A percentile compares a stretch with the other conserved stretches of the same genome.
Evolutionary conservation across 2,888 invertebrate genomes (phyloP).

Genomic region (Melanotus villosus): DNA sequence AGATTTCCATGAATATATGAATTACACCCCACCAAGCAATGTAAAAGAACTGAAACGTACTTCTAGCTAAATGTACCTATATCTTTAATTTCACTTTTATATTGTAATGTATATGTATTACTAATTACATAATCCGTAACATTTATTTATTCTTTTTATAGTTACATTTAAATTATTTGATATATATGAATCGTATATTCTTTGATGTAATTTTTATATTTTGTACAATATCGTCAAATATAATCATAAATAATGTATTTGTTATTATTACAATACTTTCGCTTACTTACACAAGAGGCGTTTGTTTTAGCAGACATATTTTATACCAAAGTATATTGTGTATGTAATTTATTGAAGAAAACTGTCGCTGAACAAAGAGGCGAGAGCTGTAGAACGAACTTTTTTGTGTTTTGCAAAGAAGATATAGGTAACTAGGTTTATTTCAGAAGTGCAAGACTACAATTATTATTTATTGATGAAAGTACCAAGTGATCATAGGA

Average conservation of each 20-base stretch:
- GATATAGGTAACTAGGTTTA: no score
- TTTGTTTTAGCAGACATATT: no score
- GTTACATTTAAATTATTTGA: constrained; percentile 39
- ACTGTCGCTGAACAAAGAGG: no score
- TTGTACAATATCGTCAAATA: constrained; percentile 31
- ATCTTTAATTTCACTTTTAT: constrained; percentile 32
- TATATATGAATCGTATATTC: constrained; percentile 29
- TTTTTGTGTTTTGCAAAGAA: no score
- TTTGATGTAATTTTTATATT: constrained; percentile 39
- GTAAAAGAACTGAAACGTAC: constrained; percentile 6
- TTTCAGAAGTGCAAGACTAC: no score
- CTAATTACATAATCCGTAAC: not conserved
- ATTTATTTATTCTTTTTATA: constrained; percentile 44
- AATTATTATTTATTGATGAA: no score
- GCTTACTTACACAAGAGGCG: no score
- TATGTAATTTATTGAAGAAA: no score
- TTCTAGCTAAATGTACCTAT: constrained; percentile 20
- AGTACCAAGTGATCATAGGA: no score
- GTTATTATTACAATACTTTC: not conserved
- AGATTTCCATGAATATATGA: constrained; percentile 61
- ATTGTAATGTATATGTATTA: constrained; percentile 41
- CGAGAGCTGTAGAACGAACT: no score
- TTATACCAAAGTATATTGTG: no score
- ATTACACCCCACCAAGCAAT: constrained; percentile 56
- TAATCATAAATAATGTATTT: constrained; percentile 5